Conservation (phyloP, 2,113 vertebrate genomes). For the Aptenodytes patagonicus region DNA sequence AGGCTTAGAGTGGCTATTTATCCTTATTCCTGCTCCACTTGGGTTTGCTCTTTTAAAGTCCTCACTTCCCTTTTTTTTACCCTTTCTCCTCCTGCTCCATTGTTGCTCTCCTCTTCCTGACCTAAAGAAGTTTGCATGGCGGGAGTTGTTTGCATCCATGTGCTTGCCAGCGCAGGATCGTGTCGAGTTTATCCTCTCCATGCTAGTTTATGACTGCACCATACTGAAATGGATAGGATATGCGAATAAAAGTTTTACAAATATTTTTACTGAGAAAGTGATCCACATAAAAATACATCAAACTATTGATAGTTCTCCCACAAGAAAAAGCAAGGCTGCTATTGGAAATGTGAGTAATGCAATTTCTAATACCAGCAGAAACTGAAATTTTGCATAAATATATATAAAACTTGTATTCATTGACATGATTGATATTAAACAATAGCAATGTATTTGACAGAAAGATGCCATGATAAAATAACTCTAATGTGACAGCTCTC, state of each 20-base stretch:
- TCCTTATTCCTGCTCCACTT: background rate
- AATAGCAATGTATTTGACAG: background rate
- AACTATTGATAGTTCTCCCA: background rate
- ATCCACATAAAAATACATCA: conserved; percentile 10
- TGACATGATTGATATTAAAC: conserved; percentile 29
- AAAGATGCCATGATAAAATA: background rate
- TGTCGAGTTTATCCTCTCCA: background rate
- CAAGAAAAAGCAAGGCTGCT: background rate
- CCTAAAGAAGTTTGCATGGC: background rate
- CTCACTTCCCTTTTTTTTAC: background rate
- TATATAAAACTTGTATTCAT: background rate
- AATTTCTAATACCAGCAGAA: background rate
- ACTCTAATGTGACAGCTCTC: background rate
- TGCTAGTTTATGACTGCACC: background rate
- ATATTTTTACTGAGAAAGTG: background rate
- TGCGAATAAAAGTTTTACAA: background rate
- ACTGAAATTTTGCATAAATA: conserved; percentile 9
- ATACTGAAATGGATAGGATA: background rate
- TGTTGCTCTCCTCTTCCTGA: background rate
- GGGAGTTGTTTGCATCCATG: background rate
- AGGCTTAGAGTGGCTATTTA: background rate
- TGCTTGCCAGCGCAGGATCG: background rate
- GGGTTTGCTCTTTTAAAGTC: background rate
- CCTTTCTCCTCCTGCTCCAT: background rate
- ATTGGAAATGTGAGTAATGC: background rate